phyloP scores from a whole-genome alignment of 1,140 invertebrate species.

The Drosophila guanche region DNA sequence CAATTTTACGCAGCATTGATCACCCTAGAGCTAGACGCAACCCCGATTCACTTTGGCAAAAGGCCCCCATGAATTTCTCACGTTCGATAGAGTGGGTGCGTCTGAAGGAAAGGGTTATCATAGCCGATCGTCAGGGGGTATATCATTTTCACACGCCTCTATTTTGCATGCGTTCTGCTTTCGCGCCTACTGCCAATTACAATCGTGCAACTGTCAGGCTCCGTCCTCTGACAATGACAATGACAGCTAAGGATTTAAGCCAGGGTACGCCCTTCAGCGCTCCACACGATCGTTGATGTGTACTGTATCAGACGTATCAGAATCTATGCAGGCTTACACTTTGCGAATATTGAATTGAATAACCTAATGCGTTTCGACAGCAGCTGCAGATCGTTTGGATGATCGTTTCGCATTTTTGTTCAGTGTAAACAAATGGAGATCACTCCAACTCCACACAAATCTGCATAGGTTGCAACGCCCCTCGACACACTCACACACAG shows the following conservation, averaged over 20 bases:
- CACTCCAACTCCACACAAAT: conserved; percentile 18
- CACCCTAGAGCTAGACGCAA: conserved; percentile 20
- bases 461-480: conserved; percentile 17
- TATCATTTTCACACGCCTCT: conserved; percentile 63
- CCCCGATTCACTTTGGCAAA: conserved; percentile 7
- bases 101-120: not conserved
- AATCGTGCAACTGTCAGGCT: conserved; percentile 54
- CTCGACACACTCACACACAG: too few species aligned
- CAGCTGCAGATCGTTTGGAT: not conserved
- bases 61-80: conserved; percentile 31
- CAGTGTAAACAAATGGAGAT: conserved; percentile 25
- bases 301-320: too few species aligned
- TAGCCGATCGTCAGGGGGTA: conserved; percentile 19
- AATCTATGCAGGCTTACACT: too few species aligned
- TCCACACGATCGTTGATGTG: too few species aligned
- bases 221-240: conserved; percentile 49
- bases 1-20: conserved; percentile 43
- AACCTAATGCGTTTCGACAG: too few species aligned
- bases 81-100: conserved; percentile 19
- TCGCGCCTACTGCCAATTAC: conserved; percentile 65
- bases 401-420: conserved; percentile 1
- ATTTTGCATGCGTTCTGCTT: conserved; percentile 60
- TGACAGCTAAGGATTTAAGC: conserved; percentile 55
- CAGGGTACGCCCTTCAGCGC: not conserved
- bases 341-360: too few species aligned